Conservation (phyloP, 2,797 vertebrate species). For the Channallabes apus region DNA sequence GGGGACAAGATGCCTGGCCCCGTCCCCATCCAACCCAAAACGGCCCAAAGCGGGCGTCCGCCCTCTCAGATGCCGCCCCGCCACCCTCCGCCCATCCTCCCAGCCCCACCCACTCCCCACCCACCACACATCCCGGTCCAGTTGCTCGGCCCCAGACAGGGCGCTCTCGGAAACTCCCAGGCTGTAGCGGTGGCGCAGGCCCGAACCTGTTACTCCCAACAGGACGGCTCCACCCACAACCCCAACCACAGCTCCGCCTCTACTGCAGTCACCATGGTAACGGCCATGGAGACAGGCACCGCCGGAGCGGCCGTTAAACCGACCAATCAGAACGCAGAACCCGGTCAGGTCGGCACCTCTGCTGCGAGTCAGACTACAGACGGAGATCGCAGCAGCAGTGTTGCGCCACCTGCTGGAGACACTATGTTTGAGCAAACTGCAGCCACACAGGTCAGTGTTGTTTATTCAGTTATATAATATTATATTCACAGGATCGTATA, state of each 20-base stretch:
- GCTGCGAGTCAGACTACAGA: conserved; percentile 40
- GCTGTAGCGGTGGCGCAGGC: conserved; percentile 84
- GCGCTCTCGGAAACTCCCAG: conserved; percentile 81
- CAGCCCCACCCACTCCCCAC: conserved; percentile 79
- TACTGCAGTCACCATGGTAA: conserved; percentile 70
- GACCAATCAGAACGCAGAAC: conserved; percentile 46
- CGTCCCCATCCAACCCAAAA: conserved; percentile 91
- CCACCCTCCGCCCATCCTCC: conserved; percentile 78
- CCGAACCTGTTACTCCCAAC: conserved; percentile 69
- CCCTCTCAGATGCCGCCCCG: conserved; percentile 75
- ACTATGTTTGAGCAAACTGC: conserved; percentile 79
- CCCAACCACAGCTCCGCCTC: conserved; percentile 56
- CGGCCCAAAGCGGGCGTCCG: conserved; percentile 71
- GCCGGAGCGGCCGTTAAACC: conserved; percentile 67
- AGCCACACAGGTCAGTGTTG: conserved; percentile 74
- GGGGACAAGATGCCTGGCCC: conserved; percentile 75
- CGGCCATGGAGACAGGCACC: conserved; percentile 60
- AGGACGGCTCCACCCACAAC: conserved; percentile 55
- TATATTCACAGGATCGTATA: background rate
- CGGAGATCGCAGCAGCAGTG: conserved; percentile 47
- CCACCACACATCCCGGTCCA: conserved; percentile 92
- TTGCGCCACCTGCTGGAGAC: conserved; percentile 66
- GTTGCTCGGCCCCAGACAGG: conserved; percentile 91
- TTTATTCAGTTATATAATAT: background rate
- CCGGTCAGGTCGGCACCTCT: conserved; percentile 43